phyloP scores from a whole-genome alignment of 2,888 invertebrate species.

The Ganaspis brasiliensis region DNA sequence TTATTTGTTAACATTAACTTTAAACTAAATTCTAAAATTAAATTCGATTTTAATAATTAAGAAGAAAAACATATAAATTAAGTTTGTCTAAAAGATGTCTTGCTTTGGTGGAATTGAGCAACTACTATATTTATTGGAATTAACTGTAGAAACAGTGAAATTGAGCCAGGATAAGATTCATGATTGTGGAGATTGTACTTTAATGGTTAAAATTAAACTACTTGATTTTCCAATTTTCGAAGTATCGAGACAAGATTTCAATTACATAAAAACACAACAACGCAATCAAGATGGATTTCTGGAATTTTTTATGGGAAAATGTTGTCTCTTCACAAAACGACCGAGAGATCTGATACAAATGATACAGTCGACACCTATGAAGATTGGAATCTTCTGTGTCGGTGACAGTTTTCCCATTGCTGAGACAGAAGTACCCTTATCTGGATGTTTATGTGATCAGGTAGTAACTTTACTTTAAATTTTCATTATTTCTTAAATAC shows the following conservation, averaged over 20 bases:
- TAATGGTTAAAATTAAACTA: slow-evolving; percentile 74
- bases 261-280: slow-evolving; percentile 60
- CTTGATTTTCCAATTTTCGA: slow-evolving; percentile 76
- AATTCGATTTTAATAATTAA: neutral
- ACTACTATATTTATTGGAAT: slow-evolving; percentile 73
- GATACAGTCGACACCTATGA: slow-evolving; percentile 69
- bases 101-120: slow-evolving; percentile 75
- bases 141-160: slow-evolving; percentile 71
- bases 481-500: neutral
- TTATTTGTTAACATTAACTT: too few species aligned
- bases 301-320: slow-evolving; percentile 71
- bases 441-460: slow-evolving; percentile 77
- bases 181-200: slow-evolving; percentile 65
- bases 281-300: slow-evolving; percentile 61
- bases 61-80: neutral
- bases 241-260: slow-evolving; percentile 71
- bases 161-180: slow-evolving; percentile 68
- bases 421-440: slow-evolving; percentile 69
- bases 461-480: slow-evolving; percentile 22
- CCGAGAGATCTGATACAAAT: slow-evolving; percentile 72
- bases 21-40: neutral
- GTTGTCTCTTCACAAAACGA: slow-evolving; percentile 73
- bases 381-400: slow-evolving; percentile 73
- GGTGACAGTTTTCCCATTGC: slow-evolving; percentile 77
- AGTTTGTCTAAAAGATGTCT: slow-evolving; percentile 65